phyloP scores from a whole-genome alignment of 2,888 invertebrate species.

The Pseudanteris insignis region DNA sequence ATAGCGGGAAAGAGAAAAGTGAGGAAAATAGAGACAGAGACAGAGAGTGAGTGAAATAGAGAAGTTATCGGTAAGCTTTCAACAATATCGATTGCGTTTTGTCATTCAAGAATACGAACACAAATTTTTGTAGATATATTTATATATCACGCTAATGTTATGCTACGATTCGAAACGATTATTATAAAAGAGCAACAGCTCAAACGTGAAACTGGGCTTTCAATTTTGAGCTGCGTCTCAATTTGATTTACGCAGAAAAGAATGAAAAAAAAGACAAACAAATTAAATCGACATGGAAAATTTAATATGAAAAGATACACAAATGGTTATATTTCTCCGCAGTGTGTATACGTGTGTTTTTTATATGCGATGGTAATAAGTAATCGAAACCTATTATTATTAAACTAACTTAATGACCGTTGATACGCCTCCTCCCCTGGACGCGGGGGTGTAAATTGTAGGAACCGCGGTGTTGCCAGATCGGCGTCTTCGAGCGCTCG shows the following conservation, averaged over 20 bases:
- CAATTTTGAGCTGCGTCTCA: slow-evolving; percentile 13
- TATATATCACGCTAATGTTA: slow-evolving; percentile 50
- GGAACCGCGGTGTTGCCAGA: slow-evolving; percentile 17
- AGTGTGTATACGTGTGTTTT: slow-evolving; percentile 56
- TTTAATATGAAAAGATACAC: slow-evolving; percentile 10
- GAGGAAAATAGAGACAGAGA: no score
- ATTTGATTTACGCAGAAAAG: no score
- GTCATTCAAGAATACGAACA: slow-evolving; percentile 33
- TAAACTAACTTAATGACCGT: slow-evolving; percentile 45
- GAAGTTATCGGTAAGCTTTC: slow-evolving; percentile 19
- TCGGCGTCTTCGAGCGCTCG: slow-evolving; percentile 1
- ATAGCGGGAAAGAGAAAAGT: not conserved
- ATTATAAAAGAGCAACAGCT: slow-evolving; percentile 18
- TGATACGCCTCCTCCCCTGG: slow-evolving; percentile 46
- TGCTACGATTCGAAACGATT: slow-evolving; percentile 30
- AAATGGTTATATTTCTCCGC: slow-evolving; percentile 56
- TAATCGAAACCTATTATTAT: slow-evolving; percentile 49
- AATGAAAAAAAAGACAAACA: no score
- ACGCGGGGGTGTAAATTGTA: slow-evolving; percentile 32
- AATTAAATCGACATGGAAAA: slow-evolving; percentile 3
- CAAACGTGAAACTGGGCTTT: slow-evolving; percentile 14
- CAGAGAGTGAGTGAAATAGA: not conserved
- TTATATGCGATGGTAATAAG: slow-evolving; percentile 52
- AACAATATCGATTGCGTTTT: slow-evolving; percentile 30
- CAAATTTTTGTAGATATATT: slow-evolving; percentile 58